Evolutionary conservation across 64 coral and sea anemone species (phyloP).

Genomic region (Actinia equina): DNA sequence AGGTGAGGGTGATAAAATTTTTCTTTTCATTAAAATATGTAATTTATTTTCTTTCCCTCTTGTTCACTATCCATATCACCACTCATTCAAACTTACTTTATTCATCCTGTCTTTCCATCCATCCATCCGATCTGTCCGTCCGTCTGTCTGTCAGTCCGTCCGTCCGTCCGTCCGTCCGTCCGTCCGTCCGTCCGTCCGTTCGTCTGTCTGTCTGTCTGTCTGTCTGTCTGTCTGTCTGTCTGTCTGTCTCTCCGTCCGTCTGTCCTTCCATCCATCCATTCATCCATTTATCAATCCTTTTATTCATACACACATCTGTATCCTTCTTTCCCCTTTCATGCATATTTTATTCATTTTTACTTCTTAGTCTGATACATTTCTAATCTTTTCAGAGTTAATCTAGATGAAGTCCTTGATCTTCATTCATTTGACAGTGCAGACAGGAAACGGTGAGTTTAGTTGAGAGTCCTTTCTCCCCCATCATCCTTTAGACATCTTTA

Average conservation of each 20-base stretch:
- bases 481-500: too few relatives aligned
- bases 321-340: not conserved
- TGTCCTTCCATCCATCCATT: not conserved
- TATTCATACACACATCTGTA: not conserved
- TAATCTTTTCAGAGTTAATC: constrained; percentile 22
- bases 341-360: not conserved
- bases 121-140: not conserved
- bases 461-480: not conserved
- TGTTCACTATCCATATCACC: not conserved
- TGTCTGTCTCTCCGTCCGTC: not conserved
- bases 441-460: constrained; percentile 14
- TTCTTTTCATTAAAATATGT: not conserved
- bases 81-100: too few relatives aligned
- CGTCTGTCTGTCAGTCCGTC: not conserved
- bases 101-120: not conserved
- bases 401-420: constrained; percentile 60
- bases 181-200: not conserved
- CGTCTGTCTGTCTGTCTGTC: not conserved
- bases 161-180: not conserved
- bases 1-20: not conserved
- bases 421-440: constrained; percentile 60
- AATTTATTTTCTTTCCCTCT: not conserved
- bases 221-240: not conserved
- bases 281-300: not conserved
- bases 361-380: not conserved